Conservation (phyloP, 2,113 vertebrate species). For the Laterallus jamaicensis region DNA sequence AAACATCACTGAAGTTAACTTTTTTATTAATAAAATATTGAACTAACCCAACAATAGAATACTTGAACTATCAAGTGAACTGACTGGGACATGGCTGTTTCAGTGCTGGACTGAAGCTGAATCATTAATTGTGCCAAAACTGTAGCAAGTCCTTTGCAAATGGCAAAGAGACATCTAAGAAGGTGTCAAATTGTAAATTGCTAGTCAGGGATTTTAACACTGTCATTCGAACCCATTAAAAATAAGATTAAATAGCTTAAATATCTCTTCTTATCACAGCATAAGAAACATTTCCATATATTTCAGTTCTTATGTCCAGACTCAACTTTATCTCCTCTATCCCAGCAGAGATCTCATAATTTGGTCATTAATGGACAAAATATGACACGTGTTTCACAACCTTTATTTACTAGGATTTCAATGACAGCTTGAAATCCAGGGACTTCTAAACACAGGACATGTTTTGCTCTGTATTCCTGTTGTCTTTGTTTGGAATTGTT, state of each 20-base stretch:
- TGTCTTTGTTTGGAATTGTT: neutral
- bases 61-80: neutral
- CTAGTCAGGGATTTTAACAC: neutral
- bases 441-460: neutral
- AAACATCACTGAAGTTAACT: neutral
- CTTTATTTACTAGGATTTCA: neutral
- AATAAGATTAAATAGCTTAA: neutral
- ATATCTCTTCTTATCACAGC: neutral
- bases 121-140: neutral
- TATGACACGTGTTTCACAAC: neutral
- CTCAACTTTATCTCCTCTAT: neutral
- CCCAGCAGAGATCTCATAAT: neutral
- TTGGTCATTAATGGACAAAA: neutral
- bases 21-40: constrained; percentile 15
- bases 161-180: neutral
- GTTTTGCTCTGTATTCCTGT: neutral
- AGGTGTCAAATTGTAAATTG: neutral
- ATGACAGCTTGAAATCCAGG: neutral
- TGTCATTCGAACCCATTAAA: neutral
- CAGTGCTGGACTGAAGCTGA: neutral
- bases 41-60: neutral
- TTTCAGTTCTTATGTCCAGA: neutral
- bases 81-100: neutral
- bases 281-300: neutral
- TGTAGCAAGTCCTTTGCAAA: neutral